Evolutionary conservation across 2,113 vertebrate species (phyloP).

Genomic region (Pseudorhombus dupliciocellatus): DNA sequence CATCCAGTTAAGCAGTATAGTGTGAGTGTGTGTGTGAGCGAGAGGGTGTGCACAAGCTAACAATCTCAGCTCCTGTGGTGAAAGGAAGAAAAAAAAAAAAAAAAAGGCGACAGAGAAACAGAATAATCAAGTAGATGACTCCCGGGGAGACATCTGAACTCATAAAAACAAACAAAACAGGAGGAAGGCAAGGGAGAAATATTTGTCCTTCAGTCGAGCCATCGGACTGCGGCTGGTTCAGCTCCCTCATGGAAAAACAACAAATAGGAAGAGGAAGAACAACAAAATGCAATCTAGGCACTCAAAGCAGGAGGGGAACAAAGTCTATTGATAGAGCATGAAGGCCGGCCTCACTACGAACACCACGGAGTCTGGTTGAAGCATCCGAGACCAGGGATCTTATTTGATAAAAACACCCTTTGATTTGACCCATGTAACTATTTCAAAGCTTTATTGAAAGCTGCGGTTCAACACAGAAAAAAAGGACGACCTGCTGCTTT

Average conservation of each 20-base stretch:
- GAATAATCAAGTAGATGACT: conserved; percentile 64
- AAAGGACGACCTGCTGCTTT: neutral
- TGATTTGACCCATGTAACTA: conserved; percentile 23
- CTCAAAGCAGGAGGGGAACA: conserved; percentile 16
- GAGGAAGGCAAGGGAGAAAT: conserved; percentile 13
- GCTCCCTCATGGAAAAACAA: conserved; percentile 33
- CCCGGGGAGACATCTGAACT: conserved; percentile 56
- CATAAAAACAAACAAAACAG: conserved; percentile 52
- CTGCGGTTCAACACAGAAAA: neutral
- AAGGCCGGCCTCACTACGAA: neutral
- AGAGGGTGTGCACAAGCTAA: conserved; percentile 46
- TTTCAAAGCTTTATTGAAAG: conserved; percentile 33
- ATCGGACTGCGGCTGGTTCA: neutral
- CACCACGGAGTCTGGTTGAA: neutral
- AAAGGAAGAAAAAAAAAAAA: neutral
- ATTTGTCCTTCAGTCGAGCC: conserved; percentile 46
- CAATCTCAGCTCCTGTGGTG: conserved; percentile 58
- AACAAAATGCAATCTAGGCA: conserved; percentile 22
- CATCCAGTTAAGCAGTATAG: conserved; percentile 26
- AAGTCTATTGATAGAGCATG: neutral
- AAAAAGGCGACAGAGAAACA: conserved; percentile 9
- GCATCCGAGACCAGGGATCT: conserved; percentile 11
- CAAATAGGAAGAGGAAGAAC: neutral
- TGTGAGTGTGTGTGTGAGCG: neutral
- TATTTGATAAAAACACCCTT: conserved; percentile 45